Conservation (phyloP, 2,888 invertebrate species). For the Pardosa pseudoannulata region DNA sequence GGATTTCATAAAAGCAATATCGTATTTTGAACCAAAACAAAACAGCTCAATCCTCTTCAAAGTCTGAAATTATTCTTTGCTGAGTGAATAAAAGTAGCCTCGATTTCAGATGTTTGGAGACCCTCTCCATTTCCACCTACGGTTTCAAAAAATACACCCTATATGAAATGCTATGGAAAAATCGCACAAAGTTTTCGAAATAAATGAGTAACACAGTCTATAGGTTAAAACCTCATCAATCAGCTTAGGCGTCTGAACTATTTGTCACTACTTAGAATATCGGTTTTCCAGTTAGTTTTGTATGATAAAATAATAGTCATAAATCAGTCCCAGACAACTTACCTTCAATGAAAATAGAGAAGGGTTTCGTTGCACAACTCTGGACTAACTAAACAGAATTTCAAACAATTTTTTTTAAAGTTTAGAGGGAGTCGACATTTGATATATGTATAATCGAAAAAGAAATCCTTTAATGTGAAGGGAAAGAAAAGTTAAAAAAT, state of each 20-base stretch:
- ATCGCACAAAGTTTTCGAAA: slow-evolving; percentile 27
- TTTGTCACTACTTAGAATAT: slow-evolving; percentile 66
- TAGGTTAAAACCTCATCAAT: slow-evolving; percentile 71
- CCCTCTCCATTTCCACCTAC: too few species aligned
- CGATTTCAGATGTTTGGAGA: too few species aligned
- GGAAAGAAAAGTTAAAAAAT: too few species aligned
- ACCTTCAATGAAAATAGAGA: slow-evolving; percentile 55
- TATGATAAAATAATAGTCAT: slow-evolving; percentile 67
- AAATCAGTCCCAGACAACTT: slow-evolving; percentile 53
- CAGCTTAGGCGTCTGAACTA: slow-evolving; percentile 11
- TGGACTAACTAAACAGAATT: slow-evolving; percentile 32
- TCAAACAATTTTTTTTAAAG: slow-evolving; percentile 31
- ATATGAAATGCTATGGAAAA: too few species aligned
- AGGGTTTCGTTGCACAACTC: not conserved
- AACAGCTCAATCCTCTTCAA: too few species aligned
- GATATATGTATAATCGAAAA: slow-evolving; percentile 64
- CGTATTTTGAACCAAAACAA: too few species aligned
- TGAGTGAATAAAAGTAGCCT: too few species aligned
- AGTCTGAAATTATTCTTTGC: too few species aligned
- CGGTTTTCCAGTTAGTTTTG: slow-evolving; percentile 67
- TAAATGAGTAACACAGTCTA: slow-evolving; percentile 44
- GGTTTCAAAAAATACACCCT: too few species aligned
- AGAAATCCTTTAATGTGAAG: not conserved
- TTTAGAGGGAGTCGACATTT: too few species aligned
- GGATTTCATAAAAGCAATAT: too few species aligned